Conservation (phyloP, 1,140 invertebrate genomes). For the Drosophila elegans region DNA sequence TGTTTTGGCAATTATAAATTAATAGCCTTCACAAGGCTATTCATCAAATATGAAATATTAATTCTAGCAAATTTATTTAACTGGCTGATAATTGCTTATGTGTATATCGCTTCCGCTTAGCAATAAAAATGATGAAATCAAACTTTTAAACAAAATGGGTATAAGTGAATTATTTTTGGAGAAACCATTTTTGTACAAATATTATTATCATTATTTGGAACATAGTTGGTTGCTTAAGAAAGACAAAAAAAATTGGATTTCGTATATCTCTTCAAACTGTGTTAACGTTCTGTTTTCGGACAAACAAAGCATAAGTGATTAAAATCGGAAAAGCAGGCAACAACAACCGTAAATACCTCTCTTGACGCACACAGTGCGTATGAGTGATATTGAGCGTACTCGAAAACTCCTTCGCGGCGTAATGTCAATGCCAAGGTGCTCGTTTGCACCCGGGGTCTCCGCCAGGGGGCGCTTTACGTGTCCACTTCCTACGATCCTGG, state of each 20-base stretch:
- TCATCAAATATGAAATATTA: no score
- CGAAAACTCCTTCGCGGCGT: background rate
- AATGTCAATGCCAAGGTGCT: background rate
- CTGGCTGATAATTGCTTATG: no score
- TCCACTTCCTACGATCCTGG: conserved; percentile 32
- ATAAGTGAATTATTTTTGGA: no score
- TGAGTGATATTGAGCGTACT: conserved; percentile 3
- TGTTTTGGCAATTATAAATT: conserved; percentile 2
- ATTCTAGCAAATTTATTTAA: no score
- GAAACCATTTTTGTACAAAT: background rate
- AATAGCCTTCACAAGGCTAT: no score
- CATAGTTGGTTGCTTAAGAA: background rate
- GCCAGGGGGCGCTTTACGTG: conserved; percentile 25
- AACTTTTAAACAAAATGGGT: no score
- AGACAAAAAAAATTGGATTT: background rate
- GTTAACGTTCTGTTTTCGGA: background rate
- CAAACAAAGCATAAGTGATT: conserved; percentile 1
- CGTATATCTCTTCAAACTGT: background rate
- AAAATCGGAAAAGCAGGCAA: background rate
- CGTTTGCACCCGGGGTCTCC: background rate
- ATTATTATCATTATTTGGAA: background rate
- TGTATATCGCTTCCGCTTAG: no score
- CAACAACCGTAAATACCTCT: background rate
- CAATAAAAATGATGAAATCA: no score
- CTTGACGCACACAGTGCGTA: background rate